Evolutionary conservation across 2,113 vertebrate genomes (phyloP).

Genomic region (human (Homo sapiens)): DNA sequence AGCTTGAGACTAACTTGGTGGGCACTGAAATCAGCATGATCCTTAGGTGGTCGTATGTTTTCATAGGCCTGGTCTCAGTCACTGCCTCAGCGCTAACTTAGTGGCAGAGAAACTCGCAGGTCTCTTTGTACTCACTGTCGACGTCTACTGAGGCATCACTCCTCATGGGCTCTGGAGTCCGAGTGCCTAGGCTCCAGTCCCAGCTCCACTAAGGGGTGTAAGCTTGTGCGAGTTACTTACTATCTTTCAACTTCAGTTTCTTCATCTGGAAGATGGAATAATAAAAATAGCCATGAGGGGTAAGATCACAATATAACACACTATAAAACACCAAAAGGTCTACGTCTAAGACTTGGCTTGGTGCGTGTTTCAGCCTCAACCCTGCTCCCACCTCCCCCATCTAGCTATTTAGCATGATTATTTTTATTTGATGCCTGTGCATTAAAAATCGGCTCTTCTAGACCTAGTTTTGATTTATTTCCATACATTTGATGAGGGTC

Average conservation of each 20-base stretch:
- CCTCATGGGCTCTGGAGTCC: background rate
- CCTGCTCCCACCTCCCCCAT: background rate
- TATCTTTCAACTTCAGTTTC: background rate
- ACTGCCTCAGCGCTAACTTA: background rate
- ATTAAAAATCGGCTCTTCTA: background rate
- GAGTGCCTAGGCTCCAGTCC: background rate
- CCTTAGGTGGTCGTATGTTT: background rate
- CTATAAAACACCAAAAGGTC: background rate
- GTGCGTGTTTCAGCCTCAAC: background rate
- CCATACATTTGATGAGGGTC: background rate
- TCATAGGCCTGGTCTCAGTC: background rate
- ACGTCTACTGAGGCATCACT: background rate
- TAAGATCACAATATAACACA: background rate
- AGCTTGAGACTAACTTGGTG: background rate
- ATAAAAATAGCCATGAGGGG: background rate
- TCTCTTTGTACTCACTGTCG: background rate
- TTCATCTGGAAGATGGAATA: background rate
- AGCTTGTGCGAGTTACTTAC: background rate
- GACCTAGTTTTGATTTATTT: background rate
- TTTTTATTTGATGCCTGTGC: background rate
- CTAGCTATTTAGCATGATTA: background rate
- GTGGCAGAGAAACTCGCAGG: background rate
- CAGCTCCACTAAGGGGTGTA: background rate
- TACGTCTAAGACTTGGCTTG: background rate
- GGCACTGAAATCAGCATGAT: background rate